phyloP scores from a whole-genome alignment of 2,888 invertebrate genomes.

The Sinelater perroti region DNA sequence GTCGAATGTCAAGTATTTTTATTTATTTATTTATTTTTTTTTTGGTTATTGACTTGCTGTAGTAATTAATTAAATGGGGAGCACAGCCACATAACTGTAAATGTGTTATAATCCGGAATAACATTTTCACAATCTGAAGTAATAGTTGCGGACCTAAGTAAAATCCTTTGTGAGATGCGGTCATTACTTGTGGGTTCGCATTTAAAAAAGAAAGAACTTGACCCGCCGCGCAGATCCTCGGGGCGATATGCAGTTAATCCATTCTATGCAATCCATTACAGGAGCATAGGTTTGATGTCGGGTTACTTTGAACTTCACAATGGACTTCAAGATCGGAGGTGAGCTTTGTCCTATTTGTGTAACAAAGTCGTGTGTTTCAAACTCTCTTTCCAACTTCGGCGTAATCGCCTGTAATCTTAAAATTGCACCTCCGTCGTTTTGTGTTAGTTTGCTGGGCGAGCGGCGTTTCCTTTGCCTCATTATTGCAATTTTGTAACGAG shows the following conservation, averaged over 20 bases:
- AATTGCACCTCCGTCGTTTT: constrained; percentile 33
- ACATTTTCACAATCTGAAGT: too few relatives aligned
- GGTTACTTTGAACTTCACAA: constrained; percentile 41
- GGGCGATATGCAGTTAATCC: constrained; percentile 40
- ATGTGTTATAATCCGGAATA: too few relatives aligned
- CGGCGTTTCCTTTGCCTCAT: constrained; percentile 31
- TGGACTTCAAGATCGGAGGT: constrained; percentile 42
- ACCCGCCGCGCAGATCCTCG: constrained; percentile 26
- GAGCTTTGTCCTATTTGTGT: constrained; percentile 42
- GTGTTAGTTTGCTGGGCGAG: constrained; percentile 24
- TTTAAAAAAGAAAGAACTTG: constrained; percentile 30
- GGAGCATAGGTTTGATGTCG: constrained; percentile 37
- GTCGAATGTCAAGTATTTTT: too few relatives aligned
- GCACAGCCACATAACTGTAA: too few relatives aligned
- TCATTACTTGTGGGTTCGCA: constrained; percentile 11
- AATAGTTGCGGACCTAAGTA: too few relatives aligned
- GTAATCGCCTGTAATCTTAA: constrained; percentile 36
- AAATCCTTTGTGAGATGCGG: too few relatives aligned
- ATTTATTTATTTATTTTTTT: too few relatives aligned
- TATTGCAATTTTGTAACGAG: constrained; percentile 54
- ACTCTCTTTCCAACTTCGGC: constrained; percentile 21
- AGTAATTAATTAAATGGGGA: too few relatives aligned
- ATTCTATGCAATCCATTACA: constrained; percentile 43
- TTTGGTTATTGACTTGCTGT: too few relatives aligned
- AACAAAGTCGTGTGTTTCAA: constrained; percentile 35